Evolutionary conservation across 2,113 vertebrate species (phyloP).

Genomic region (Atlantisia rogersi): DNA sequence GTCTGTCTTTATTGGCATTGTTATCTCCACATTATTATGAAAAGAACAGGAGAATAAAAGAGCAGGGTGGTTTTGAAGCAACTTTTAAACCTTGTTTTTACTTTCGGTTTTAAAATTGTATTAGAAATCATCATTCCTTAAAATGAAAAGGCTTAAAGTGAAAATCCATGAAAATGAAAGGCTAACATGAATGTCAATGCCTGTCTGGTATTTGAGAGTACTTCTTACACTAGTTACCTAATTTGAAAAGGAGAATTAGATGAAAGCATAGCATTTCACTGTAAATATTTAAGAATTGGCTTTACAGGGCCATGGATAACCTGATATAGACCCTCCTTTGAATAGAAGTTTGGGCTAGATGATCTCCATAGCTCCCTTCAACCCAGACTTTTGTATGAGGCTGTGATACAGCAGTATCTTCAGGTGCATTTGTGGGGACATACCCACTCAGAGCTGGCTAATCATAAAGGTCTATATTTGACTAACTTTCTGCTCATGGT

Average conservation of each 20-base stretch:
- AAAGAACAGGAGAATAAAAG: neutral
- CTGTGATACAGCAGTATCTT: neutral
- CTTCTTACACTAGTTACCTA: neutral
- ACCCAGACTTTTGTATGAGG: neutral
- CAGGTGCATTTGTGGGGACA: rapidly evolving
- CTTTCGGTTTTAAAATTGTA: neutral
- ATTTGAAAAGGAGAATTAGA: neutral
- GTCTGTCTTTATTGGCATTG: neutral
- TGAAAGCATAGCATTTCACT: neutral
- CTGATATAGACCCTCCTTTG: neutral
- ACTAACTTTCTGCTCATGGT: neutral
- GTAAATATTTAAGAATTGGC: neutral
- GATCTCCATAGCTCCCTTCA: neutral
- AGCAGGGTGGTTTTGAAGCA: neutral
- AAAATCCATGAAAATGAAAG: neutral
- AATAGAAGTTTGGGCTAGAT: neutral
- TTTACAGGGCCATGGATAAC: neutral
- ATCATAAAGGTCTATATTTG: neutral
- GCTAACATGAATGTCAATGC: neutral
- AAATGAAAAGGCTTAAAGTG: neutral
- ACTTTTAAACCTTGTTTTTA: neutral
- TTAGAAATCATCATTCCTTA: neutral
- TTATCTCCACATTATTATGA: neutral
- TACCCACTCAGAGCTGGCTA: neutral
- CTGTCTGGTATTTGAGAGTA: neutral